Percentiles rank a stretch among this genome's conserved stretches.
These are phyloP conservation scores for Saccostrea echinata DNA, from an alignment of 1,140 invertebrate species.

Conservation along the genomic window DNA sequence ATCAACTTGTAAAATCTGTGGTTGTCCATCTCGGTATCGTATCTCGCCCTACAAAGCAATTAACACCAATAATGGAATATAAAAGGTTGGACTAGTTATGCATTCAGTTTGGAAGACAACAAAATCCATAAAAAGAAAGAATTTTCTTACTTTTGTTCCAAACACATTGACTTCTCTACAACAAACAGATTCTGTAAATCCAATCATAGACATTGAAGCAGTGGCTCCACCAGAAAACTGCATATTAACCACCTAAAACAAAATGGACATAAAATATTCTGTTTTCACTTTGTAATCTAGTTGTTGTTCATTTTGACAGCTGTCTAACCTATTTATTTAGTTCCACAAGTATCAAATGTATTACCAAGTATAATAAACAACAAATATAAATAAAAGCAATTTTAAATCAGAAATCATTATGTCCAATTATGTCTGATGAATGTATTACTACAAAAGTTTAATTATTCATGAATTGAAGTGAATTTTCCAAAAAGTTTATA, in stretches of 20 bases:
- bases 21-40: neutral
- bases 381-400: too few species aligned
- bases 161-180: conserved; percentile 73
- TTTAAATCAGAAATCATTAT: too few species aligned
- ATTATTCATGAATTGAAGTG: too few species aligned
- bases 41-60: neutral
- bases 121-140: neutral
- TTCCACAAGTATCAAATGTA: too few species aligned
- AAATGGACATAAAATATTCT: too few species aligned
- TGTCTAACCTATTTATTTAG: too few species aligned
- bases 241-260: conserved; percentile 79
- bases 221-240: conserved; percentile 81
- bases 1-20: neutral
- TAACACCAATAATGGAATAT: neutral
- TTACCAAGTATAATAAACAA: too few species aligned
- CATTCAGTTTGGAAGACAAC: neutral
- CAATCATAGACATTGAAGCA: conserved; percentile 80
- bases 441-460: too few species aligned
- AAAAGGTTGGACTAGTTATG: neutral
- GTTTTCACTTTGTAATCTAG: too few species aligned
- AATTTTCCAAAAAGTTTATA: too few species aligned
- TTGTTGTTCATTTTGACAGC: too few species aligned
- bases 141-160: conserved; percentile 73
- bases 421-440: too few species aligned
- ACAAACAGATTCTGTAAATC: conserved; percentile 80